Evolutionary conservation across 2,113 vertebrate genomes (phyloP).

Genomic region (Tamias sibiricus): DNA sequence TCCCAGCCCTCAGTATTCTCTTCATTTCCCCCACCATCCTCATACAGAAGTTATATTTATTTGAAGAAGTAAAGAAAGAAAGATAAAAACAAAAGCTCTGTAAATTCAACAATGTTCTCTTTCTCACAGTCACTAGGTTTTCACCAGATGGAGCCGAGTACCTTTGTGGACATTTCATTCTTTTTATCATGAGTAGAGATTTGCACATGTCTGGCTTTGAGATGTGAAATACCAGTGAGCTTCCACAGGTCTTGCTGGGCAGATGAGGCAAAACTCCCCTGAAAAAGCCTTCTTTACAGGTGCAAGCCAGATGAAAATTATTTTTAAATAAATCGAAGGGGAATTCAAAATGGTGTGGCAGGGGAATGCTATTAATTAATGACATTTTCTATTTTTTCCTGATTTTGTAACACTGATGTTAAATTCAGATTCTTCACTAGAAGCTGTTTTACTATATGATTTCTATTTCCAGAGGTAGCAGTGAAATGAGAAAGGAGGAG

Average conservation of each 20-base stretch:
- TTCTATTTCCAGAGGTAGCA: constrained; percentile 33
- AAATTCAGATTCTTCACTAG: constrained; percentile 5
- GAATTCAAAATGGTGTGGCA: background rate
- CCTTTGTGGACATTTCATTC: constrained; percentile 40
- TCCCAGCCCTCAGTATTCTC: background rate
- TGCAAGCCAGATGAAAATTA: constrained; percentile 8
- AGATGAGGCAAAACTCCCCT: background rate
- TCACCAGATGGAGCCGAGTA: constrained; percentile 19
- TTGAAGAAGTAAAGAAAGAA: constrained; percentile 50
- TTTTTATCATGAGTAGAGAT: constrained; percentile 54
- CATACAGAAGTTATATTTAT: constrained; percentile 18
- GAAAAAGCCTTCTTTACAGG: background rate
- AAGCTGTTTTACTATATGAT: background rate
- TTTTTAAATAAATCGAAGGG: constrained; percentile 60
- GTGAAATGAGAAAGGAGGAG: background rate
- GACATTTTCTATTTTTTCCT: background rate
- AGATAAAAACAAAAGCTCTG: constrained; percentile 43
- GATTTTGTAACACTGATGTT: constrained; percentile 31
- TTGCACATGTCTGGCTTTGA: constrained; percentile 55
- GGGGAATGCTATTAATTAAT: background rate
- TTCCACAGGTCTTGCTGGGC: constrained; percentile 47
- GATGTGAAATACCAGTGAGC: background rate
- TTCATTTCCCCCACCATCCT: background rate
- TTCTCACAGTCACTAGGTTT: constrained; percentile 42
- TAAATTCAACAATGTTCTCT: constrained; percentile 62